Percentiles rank a stretch among this genome's conserved stretches.
Conservation (phyloP, 2,797 vertebrate genomes). For the Esox masquinongy region DNA sequence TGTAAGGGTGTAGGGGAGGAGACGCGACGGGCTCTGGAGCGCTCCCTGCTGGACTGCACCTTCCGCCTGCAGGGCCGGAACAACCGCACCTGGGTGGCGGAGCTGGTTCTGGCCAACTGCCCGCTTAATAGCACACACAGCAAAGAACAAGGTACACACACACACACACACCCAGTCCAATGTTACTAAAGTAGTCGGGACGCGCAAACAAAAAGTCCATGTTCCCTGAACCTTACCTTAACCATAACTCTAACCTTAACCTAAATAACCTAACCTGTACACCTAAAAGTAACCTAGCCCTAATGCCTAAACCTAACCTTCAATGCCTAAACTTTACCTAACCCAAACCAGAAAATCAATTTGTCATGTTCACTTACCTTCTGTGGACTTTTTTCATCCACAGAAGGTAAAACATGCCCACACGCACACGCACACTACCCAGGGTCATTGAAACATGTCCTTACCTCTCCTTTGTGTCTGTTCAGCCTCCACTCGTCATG, state of each 20-base stretch:
- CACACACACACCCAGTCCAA: background rate
- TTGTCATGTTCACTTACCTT: no score
- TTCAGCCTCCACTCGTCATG: constrained; percentile 90
- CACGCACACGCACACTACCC: background rate
- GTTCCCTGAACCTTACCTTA: no score
- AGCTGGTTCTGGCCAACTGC: constrained; percentile 94
- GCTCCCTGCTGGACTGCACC: constrained; percentile 95
- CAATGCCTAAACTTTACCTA: no score
- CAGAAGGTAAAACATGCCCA: background rate
- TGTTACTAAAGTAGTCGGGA: background rate
- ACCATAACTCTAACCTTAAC: no score
- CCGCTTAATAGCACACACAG: constrained; percentile 92
- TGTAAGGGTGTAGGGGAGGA: constrained; percentile 92
- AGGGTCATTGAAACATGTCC: background rate
- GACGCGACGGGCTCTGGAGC: constrained; percentile 89
- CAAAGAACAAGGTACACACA: constrained; percentile 89
- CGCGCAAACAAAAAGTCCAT: no score
- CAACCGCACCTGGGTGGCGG: constrained; percentile 97
- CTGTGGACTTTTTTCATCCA: no score
- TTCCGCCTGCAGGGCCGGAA: constrained; percentile 97
- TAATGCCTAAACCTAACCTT: no score
- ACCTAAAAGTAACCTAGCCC: no score
- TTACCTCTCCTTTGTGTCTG: background rate
- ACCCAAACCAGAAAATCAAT: no score
- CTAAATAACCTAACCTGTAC: no score